Percentiles rank a stretch among this genome's conserved stretches.
phyloP scores from a whole-genome alignment of 2,797 vertebrate genomes.

The Rhynchonycteris naso region DNA sequence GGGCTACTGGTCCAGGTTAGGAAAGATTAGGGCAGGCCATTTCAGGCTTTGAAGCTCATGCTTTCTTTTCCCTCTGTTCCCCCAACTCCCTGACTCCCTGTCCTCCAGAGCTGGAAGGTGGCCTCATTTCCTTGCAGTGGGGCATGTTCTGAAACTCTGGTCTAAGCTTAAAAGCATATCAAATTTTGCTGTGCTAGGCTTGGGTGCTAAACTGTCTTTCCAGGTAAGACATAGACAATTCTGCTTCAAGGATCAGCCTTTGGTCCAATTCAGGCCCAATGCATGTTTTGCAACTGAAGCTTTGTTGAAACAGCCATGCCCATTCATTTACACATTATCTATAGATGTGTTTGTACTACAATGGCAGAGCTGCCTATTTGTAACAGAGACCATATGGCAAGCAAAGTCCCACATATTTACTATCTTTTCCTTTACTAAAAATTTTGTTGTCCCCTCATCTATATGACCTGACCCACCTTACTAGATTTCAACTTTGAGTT shows the following conservation, averaged over 20 bases:
- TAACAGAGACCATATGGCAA: background rate
- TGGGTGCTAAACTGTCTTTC: background rate
- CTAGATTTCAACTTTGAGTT: background rate
- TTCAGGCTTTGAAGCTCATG: background rate
- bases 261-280: background rate
- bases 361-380: background rate
- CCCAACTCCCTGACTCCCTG: no score
- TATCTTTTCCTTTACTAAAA: background rate
- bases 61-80: background rate
- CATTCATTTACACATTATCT: background rate
- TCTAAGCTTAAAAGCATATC: background rate
- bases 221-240: background rate
- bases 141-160: background rate
- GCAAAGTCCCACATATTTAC: background rate
- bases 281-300: background rate
- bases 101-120: background rate
- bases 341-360: background rate
- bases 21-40: background rate
- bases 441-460: background rate
- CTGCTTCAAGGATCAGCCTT: background rate
- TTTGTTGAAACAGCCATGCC: background rate
- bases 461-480: background rate
- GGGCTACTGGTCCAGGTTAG: background rate
- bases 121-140: background rate
- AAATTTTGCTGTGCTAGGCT: background rate